phyloP scores from a whole-genome alignment of 2,113 vertebrate species.

The Petromus typicus region DNA sequence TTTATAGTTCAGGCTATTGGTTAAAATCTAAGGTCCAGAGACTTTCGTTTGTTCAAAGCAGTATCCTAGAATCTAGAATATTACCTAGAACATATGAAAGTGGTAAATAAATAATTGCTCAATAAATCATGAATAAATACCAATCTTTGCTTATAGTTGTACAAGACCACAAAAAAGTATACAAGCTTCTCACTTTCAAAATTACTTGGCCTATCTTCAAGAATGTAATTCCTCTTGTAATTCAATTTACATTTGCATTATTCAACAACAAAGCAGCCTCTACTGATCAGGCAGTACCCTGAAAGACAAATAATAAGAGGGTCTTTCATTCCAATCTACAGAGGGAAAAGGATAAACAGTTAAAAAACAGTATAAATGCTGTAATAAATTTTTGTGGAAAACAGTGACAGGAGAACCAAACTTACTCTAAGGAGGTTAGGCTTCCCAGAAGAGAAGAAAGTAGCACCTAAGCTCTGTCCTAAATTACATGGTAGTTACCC shows the following conservation, averaged over 20 bases:
- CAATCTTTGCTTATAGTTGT: background rate
- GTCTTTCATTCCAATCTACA: conserved; percentile 29
- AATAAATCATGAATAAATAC: conserved; percentile 40
- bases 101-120: conserved; percentile 26
- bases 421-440: background rate
- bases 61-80: conserved; percentile 5
- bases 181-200: background rate
- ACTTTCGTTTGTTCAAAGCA: background rate
- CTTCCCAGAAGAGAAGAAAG: background rate
- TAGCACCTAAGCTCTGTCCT: background rate
- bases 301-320: background rate
- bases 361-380: background rate
- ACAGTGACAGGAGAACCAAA: background rate
- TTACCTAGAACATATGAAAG: background rate
- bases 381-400: background rate
- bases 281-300: background rate
- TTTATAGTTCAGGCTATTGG: background rate
- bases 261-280: conserved; percentile 20
- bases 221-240: background rate
- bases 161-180: background rate
- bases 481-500: background rate
- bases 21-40: conserved; percentile 4
- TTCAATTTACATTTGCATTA: background rate
- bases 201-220: background rate
- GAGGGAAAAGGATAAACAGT: background rate